Base-by-base conservation (phyloP, 2,113 vertebrate genomes). In the Scatophagus argus region DNA sequence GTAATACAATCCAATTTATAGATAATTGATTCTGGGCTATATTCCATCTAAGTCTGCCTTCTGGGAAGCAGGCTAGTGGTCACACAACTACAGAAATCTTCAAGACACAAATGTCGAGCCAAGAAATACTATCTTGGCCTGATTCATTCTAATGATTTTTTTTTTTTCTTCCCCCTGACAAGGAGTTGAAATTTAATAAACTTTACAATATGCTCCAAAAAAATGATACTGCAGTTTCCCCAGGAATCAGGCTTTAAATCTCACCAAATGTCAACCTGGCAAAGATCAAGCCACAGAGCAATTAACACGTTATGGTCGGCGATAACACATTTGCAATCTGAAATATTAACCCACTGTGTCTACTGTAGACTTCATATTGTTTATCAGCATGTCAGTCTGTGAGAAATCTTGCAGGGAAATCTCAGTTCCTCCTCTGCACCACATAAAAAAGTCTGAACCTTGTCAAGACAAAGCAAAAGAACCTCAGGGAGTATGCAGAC, bases 21-120 rank as follows among this genome's bases (percentile, higher is more conserved):
- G 77, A 75, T 83, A 89, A 91, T 85, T 93, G 85, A 88, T 90
- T 88, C 76, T 92, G 79, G 81, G 67, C 87, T 55, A 62, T 39
- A 74, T 90, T 91, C 88, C 79, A 89, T 87, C 54, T 54, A 27
- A 32, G 52, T 78, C 17, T 31, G 87, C 73, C 74, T 91, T 61
- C 87, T 92, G 77, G 81, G 77, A 93, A 94, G 61, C 68, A 67
- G 60, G 46, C 59, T 36, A 67, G 34, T 74, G 43, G 31, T 64
- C 89, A 72, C 76, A 87, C 72, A 90, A 38, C 25, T 90, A 82
- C 64, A 55, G 63, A 64, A 59, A 79, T 78, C 82, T 87, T 88
- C 60, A 65, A 69, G 75, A 72, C 44, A 77, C 11, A 70, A 68
- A 14, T 79, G 23, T 58, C 36, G 8, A 87, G 72, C 82, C 71